Evolutionary conservation across 1,140 invertebrate species (phyloP).

Genomic region (Caerostris extrusa): DNA sequence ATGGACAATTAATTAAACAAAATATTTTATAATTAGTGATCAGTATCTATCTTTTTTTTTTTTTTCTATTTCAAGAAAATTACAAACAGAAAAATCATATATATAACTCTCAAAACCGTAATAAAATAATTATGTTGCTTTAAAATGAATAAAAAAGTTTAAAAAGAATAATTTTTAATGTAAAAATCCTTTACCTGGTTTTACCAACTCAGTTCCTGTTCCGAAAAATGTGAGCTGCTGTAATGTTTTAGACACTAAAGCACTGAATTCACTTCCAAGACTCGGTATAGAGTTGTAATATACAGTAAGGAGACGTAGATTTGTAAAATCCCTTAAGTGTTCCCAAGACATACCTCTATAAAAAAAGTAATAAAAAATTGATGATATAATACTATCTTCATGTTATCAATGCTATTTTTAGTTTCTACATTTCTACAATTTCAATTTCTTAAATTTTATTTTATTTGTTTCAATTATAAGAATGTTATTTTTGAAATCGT

Average conservation of each 20-base stretch:
- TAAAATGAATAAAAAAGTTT: no score
- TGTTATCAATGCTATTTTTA: no score
- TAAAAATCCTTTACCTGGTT: not conserved
- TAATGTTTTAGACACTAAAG: not conserved
- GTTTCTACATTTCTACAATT: not conserved
- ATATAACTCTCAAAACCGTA: no score
- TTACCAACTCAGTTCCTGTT: not conserved
- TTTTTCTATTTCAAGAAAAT: no score
- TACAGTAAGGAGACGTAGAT: not conserved
- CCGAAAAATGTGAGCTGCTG: conserved; percentile 1
- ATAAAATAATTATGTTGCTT: no score
- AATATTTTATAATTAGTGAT: no score
- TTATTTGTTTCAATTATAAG: not conserved
- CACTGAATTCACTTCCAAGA: conserved; percentile 27
- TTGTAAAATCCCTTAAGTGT: not conserved
- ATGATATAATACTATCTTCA: not conserved
- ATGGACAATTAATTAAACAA: no score
- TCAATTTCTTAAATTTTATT: not conserved
- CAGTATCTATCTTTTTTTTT: no score
- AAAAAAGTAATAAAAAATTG: not conserved
- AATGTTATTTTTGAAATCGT: not conserved
- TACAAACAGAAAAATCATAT: no score
- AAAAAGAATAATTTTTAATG: no score
- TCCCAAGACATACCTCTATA: conserved; percentile 48
- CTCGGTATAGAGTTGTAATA: not conserved